A percentile compares a stretch with the other conserved stretches of the same genome.
These are phyloP conservation scores for Nymphicus hollandicus DNA, from an alignment of 2,113 vertebrate species.

Conservation along the genomic window DNA sequence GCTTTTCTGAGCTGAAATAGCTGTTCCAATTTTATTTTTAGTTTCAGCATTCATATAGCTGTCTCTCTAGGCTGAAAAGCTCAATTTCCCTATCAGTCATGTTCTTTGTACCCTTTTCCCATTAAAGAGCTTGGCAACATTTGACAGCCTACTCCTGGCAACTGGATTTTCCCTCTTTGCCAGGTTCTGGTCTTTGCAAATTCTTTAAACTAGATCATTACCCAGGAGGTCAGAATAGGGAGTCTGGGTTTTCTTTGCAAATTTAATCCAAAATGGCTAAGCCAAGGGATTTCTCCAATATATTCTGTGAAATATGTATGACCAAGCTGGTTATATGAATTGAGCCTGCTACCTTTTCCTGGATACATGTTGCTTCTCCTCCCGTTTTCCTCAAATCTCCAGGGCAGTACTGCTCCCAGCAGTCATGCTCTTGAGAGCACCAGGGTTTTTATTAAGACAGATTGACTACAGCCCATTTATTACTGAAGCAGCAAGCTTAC, in stretches of 20 bases:
- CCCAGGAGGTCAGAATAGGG: not conserved
- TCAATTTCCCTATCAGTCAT: not conserved
- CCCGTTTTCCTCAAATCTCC: not conserved
- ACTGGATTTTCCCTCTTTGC: not conserved
- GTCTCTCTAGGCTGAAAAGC: constrained; percentile 27
- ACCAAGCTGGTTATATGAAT: not conserved
- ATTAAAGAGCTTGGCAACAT: not conserved
- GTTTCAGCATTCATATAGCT: not conserved
- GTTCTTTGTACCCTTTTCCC: not conserved
- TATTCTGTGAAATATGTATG: not conserved
- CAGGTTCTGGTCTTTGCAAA: not conserved
- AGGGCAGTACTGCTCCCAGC: not conserved
- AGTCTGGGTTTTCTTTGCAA: not conserved
- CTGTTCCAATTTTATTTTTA: constrained; percentile 20
- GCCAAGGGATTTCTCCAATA: not conserved
- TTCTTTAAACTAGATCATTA: not conserved
- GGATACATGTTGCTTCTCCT: not conserved
- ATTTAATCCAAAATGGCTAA: not conserved
- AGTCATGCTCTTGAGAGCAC: not conserved
- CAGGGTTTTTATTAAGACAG: not conserved
- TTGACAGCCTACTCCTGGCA: not conserved
- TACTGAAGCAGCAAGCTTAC: not conserved
- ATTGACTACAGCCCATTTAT: not conserved
- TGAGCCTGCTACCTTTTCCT: not conserved
- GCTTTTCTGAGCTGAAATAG: constrained; percentile 18